Evolutionary conservation across 2,888 invertebrate genomes (phyloP).

Genomic region (Isoperla grammatica): DNA sequence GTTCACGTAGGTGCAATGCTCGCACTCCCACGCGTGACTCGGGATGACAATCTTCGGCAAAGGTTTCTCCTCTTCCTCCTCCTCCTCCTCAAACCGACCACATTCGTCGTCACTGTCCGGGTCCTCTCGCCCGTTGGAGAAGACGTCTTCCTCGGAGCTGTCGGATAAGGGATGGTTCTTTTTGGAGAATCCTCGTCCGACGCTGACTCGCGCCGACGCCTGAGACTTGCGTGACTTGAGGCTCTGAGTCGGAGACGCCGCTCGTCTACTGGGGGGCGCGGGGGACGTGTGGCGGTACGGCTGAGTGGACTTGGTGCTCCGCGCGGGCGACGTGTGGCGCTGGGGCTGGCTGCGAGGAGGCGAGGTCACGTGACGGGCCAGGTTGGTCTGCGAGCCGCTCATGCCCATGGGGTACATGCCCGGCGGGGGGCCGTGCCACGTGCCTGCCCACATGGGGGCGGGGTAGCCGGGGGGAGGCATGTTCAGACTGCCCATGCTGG

Average conservation of each 20-base stretch:
- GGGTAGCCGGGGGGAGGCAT: conserved; percentile 37
- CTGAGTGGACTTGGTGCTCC: conserved; percentile 40
- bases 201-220: conserved; percentile 39
- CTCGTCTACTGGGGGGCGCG: conserved; percentile 45
- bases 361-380: conserved; percentile 17
- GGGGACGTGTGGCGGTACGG: conserved; percentile 39
- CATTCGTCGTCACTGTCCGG: conserved; percentile 30
- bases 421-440: conserved; percentile 38
- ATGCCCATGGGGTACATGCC: conserved; percentile 38
- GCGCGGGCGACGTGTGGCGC: conserved; percentile 39
- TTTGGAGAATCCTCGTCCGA: neutral
- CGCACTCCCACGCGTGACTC: conserved; percentile 71
- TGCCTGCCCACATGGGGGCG: conserved; percentile 41
- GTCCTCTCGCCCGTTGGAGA: conserved; percentile 27
- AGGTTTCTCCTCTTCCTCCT: conserved; percentile 36
- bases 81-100: conserved; percentile 16
- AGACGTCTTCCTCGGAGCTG: conserved; percentile 16
- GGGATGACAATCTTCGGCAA: conserved; percentile 45
- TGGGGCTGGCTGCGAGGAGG: conserved; percentile 20
- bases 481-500: conserved; percentile 54
- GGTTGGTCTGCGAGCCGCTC: conserved; percentile 21
- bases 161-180: neutral
- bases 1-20: conserved; percentile 86
- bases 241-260: conserved; percentile 63
- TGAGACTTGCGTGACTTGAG: conserved; percentile 64